These are phyloP conservation scores for Genyomyrus donnyi DNA, from an alignment of 2,113 vertebrate genomes.

Conservation along the genomic window DNA sequence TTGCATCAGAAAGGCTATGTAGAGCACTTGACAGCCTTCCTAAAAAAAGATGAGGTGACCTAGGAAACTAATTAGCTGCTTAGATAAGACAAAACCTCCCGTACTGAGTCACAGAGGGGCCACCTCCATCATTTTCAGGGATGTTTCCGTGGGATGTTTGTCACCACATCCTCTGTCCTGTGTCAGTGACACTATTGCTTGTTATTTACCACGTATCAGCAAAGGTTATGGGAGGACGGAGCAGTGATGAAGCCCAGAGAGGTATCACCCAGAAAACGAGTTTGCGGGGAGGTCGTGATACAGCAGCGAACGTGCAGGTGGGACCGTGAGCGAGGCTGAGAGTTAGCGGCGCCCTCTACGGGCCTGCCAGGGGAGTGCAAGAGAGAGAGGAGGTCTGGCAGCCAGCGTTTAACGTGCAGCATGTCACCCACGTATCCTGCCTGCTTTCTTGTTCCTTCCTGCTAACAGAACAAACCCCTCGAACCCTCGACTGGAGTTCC, in stretches of 20 bases:
- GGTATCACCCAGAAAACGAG: neutral
- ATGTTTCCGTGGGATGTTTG: neutral
- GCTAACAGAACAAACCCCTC: neutral
- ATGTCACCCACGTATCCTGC: neutral
- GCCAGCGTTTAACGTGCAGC: neutral
- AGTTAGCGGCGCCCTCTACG: neutral
- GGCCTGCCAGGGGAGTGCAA: neutral
- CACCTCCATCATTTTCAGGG: neutral
- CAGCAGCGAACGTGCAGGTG: neutral
- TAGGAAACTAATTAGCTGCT: slow-evolving; percentile 22
- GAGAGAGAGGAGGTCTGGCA: neutral
- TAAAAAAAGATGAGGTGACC: slow-evolving; percentile 23
- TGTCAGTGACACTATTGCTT: neutral
- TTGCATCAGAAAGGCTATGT: slow-evolving; percentile 15
- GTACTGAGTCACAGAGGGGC: slow-evolving; percentile 14
- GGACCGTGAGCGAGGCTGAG: neutral
- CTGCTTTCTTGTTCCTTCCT: neutral
- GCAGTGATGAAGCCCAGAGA: neutral
- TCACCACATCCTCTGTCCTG: neutral
- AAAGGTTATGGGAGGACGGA: neutral
- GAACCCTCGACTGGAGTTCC: neutral
- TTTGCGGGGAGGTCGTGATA: neutral
- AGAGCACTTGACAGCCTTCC: slow-evolving; percentile 15
- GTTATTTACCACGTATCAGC: neutral
- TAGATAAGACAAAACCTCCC: slow-evolving; percentile 8